phyloP scores from a whole-genome alignment of 2,113 vertebrate species.

The Enhydra lutris region DNA sequence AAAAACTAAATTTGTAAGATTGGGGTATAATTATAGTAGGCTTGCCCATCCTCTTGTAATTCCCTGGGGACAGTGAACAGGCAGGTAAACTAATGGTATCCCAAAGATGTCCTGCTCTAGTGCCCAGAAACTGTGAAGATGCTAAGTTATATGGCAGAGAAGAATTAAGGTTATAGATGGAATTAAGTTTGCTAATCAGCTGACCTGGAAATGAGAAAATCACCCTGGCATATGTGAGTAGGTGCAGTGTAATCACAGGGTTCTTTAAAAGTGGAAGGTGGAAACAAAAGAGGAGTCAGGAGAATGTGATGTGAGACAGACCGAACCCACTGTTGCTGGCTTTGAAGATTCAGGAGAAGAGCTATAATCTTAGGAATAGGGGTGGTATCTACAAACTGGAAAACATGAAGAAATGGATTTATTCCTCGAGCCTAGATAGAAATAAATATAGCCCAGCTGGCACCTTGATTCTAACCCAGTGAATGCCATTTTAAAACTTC shows the following conservation, averaged over 20 bases:
- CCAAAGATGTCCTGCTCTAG: background rate
- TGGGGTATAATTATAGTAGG: background rate
- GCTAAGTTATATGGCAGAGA: background rate
- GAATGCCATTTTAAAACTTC: background rate
- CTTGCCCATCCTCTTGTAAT: background rate
- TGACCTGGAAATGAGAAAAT: background rate
- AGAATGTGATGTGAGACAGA: background rate
- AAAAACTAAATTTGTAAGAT: background rate
- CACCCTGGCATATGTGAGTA: background rate
- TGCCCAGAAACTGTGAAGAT: background rate
- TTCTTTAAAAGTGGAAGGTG: background rate
- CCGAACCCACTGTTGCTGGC: accelerated
- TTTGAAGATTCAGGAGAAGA: background rate
- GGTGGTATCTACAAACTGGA: background rate
- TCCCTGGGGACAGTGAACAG: background rate
- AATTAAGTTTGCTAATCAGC: background rate
- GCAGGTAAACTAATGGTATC: background rate
- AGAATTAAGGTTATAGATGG: background rate
- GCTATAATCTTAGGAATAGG: background rate
- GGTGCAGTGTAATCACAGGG: background rate
- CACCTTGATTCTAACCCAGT: background rate
- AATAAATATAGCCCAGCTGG: background rate
- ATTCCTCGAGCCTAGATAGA: background rate
- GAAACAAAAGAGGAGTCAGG: background rate
- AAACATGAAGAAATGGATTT: background rate